A percentile compares a stretch with the other conserved stretches of the same genome.
Evolutionary conservation across 2,113 vertebrate genomes (phyloP).

Genomic region (Cisticola juncidis): DNA sequence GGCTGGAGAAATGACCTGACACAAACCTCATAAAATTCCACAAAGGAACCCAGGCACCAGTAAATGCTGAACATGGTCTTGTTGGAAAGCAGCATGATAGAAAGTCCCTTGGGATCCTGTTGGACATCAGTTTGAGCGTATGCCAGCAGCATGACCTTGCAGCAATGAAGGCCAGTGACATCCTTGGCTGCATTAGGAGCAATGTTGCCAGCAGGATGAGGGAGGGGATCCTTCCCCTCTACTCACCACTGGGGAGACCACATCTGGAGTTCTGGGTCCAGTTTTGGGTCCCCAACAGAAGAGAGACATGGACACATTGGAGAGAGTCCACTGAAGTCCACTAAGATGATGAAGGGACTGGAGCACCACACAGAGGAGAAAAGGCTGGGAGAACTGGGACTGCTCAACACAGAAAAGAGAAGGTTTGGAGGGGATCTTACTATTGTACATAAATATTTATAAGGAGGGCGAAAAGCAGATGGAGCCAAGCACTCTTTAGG

Average conservation of each 20-base stretch:
- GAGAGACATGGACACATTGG: background rate
- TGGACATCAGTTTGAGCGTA: background rate
- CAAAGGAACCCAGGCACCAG: background rate
- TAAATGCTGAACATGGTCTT: background rate
- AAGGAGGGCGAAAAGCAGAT: background rate
- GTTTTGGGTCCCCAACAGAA: background rate
- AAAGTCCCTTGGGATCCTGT: background rate
- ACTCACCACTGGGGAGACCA: background rate
- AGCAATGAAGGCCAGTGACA: background rate
- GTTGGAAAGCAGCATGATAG: background rate
- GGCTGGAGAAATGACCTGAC: background rate
- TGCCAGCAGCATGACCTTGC: background rate
- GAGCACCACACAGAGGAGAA: background rate
- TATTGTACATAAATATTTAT: background rate
- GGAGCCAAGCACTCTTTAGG: background rate
- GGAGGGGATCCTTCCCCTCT: background rate
- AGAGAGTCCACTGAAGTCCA: background rate
- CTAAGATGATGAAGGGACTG: background rate
- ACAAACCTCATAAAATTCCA: background rate
- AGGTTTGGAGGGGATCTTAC: background rate
- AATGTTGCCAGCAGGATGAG: accelerated
- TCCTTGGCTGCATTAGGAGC: background rate
- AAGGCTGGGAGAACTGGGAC: background rate
- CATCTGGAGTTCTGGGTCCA: background rate
- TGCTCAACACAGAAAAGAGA: background rate